Base-by-base conservation (phyloP, 2,113 vertebrate genomes). In the Aptenodytes forsteri region DNA sequence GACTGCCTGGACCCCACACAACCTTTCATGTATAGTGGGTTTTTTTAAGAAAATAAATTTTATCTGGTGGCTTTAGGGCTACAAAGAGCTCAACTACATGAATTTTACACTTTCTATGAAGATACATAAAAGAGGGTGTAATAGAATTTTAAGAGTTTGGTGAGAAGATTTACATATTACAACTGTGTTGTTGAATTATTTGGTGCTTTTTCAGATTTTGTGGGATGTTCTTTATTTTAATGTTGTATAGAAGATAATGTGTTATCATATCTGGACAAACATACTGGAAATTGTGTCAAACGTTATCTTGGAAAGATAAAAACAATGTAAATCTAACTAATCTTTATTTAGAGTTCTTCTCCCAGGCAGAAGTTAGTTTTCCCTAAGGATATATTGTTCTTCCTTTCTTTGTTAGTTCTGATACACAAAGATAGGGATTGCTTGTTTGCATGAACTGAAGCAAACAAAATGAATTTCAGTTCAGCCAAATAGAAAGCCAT, bases 21-120 rank as follows among this genome's bases (percentile, higher is more conserved):
- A 36, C 20, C 7, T 59, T 62, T 29, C 13, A 34, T 16, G 2
- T 62, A 19, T 15, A 32, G 15, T 12, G 9, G 1, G 0, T 2
- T 72, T 65, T 86, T 62, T 75, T 34, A 64, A 77, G 22, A 42
- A 75, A 66, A 46, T 13, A 58, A 25, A 11, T 59, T 65, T 78
- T 61, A 29, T 36, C 4, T 16, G 6, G 9, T 62, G 17, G 3
- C 5, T 72, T 83, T 67, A 56, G 29, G 6, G 6, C 58, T 36
- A 78, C 29, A 83, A 87, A 7, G 16, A 58, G 7, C 5, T 62
- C 16, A 58, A 1, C 32, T 62, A 47, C 23, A 20, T 12, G 26
- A 32, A 15, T 42, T 38, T 86, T 71, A 71, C 3, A 38, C 9
- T 77, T 66, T 44, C 11, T 17, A 8, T 32, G 15, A 66, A 66